These are phyloP conservation scores for Tinea trinotella DNA, from an alignment of 2,888 invertebrate species.

Conservation along the genomic window DNA sequence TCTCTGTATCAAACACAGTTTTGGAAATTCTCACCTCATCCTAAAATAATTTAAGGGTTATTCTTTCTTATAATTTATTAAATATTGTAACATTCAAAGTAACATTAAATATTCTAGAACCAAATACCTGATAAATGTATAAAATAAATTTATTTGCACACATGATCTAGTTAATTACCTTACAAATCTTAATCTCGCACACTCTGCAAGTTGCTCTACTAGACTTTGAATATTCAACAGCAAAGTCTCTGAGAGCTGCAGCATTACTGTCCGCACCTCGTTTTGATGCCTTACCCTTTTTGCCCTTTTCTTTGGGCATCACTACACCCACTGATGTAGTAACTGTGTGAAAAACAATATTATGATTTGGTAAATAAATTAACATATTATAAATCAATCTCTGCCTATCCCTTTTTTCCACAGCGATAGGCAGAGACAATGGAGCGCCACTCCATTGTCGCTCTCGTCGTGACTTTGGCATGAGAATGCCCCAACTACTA, in stretches of 20 bases:
- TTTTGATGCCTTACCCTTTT: slow-evolving; percentile 55
- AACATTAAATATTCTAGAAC: slow-evolving; percentile 74
- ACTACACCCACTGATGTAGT: slow-evolving; percentile 37
- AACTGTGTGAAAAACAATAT: slow-evolving; percentile 23
- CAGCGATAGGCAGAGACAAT: neutral
- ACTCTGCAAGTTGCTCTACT: slow-evolving; percentile 84
- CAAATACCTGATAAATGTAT: neutral
- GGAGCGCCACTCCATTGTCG: too few species aligned
- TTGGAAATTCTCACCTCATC: slow-evolving; percentile 84
- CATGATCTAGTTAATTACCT: slow-evolving; percentile 70
- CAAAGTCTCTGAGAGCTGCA: slow-evolving; percentile 76
- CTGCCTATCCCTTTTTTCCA: neutral
- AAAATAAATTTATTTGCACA: too few species aligned
- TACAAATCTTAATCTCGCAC: slow-evolving; percentile 88
- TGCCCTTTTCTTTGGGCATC: slow-evolving; percentile 60
- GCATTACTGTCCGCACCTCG: slow-evolving; percentile 38
- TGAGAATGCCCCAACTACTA: too few species aligned
- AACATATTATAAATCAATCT: neutral
- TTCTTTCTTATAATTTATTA: neutral
- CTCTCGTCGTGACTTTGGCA: too few species aligned
- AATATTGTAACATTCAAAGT: slow-evolving; percentile 76
- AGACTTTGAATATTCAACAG: slow-evolving; percentile 89
- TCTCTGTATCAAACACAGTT: slow-evolving; percentile 86
- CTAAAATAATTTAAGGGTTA: slow-evolving; percentile 40
- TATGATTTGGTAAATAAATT: neutral